These are phyloP conservation scores for Cliona cf. orientalis DNA, from an alignment of 37 sponge, comb jelly and placozoan genomes.

Conservation along the genomic window DNA sequence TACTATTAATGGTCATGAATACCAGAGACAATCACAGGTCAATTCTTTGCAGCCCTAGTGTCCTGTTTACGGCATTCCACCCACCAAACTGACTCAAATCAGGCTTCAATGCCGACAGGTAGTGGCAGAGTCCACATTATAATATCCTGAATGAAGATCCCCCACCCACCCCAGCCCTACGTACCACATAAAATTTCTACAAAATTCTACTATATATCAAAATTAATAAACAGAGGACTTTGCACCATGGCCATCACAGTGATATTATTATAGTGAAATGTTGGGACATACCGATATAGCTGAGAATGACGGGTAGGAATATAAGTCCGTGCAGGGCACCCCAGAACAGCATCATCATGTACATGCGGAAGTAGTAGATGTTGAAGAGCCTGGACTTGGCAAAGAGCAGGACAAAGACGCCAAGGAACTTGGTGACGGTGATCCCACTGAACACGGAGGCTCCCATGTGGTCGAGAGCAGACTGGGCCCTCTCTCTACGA, in stretches of 20 bases:
- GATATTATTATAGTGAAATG: background rate
- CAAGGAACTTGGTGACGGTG: slow-evolving; percentile 97
- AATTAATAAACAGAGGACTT: background rate
- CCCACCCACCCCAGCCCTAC: background rate
- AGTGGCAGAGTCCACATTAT: background rate
- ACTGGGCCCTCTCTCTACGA: slow-evolving; percentile 75
- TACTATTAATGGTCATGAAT: too few species aligned
- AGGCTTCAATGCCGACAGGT: too few species aligned
- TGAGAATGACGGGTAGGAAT: slow-evolving; percentile 93
- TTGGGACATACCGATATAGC: slow-evolving; percentile 83
- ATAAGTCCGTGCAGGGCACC: slow-evolving; percentile 95
- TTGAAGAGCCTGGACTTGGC: slow-evolving; percentile 97
- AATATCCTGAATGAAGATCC: background rate
- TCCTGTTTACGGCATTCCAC: too few species aligned
- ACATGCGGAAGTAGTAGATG: slow-evolving; percentile 97
- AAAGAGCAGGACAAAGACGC: slow-evolving; percentile 94
- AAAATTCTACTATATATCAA: background rate
- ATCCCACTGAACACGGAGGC: slow-evolving; percentile 97
- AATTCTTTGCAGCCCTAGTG: too few species aligned
- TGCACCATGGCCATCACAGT: background rate
- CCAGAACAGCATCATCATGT: slow-evolving; percentile 92
- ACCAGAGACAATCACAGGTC: too few species aligned
- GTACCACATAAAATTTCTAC: background rate
- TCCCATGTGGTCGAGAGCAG: slow-evolving; percentile 92
- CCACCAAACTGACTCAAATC: too few species aligned